Conservation (phyloP, 2,888 invertebrate species). For the Melipona bicolor region DNA sequence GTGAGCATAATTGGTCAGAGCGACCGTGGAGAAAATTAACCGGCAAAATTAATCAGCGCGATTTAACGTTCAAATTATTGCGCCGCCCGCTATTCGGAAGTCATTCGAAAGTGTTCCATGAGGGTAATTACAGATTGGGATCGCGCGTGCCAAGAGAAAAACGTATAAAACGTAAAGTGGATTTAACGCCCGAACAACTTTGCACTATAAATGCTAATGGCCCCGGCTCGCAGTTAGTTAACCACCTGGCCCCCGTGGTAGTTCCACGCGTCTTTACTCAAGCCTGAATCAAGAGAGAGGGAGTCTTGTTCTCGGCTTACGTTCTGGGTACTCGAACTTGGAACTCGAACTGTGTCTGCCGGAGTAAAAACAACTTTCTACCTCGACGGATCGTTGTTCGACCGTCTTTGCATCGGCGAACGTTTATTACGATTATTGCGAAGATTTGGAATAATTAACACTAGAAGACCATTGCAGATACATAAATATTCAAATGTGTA, state of each 20-base stretch:
- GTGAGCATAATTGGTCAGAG: neutral
- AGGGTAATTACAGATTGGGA: constrained; percentile 62
- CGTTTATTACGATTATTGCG: no score
- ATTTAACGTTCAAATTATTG: constrained; percentile 37
- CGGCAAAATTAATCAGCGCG: constrained; percentile 25
- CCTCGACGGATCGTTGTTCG: neutral
- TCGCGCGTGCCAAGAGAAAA: constrained; percentile 53
- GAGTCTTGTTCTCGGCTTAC: constrained; percentile 57
- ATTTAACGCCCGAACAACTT: constrained; percentile 74
- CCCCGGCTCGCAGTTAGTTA: constrained; percentile 62
- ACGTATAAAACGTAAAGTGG: constrained; percentile 63
- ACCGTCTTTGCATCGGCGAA: neutral
- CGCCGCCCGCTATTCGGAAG: constrained; percentile 7
- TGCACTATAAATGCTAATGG: constrained; percentile 78
- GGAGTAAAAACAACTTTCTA: constrained; percentile 17
- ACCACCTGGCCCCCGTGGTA: constrained; percentile 49
- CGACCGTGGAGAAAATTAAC: neutral
- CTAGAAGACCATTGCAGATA: no score
- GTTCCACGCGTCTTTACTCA: constrained; percentile 66
- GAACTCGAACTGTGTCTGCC: constrained; percentile 55
- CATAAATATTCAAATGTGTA: no score
- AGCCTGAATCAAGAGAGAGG: constrained; percentile 24
- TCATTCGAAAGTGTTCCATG: constrained; percentile 25
- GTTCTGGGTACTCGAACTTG: constrained; percentile 47
- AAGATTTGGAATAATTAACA: no score